Evolutionary conservation across 2,113 vertebrate species (phyloP).

Genomic region (Zootoca vivipara): DNA sequence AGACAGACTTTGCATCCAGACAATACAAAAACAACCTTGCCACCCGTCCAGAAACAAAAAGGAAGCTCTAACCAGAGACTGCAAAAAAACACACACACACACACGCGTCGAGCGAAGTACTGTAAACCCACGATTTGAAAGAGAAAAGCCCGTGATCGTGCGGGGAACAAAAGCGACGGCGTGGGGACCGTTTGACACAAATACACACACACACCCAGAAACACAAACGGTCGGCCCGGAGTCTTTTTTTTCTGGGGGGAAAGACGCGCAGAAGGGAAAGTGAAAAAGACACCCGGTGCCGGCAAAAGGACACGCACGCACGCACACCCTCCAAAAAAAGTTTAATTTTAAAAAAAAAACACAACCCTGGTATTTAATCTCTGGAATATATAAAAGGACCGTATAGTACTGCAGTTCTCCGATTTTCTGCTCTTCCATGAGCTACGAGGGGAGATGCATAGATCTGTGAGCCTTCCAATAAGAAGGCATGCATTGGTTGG

Average conservation of each 20-base stretch:
- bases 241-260: not conserved
- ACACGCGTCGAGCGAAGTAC: too few relatives aligned
- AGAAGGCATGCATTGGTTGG: not conserved
- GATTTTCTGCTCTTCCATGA: not conserved
- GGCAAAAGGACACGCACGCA: not conserved
- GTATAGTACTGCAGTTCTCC: not conserved
- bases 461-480: not conserved
- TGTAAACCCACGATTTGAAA: not conserved
- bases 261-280: too few relatives aligned
- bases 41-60: not conserved
- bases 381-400: not conserved
- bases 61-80: not conserved
- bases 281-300: not conserved
- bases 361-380: not conserved
- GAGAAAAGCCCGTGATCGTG: not conserved
- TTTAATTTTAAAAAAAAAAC: not conserved
- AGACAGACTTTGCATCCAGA: not conserved
- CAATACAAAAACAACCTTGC: not conserved
- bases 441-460: not conserved
- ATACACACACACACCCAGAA: not conserved
- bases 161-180: slow-evolving; percentile 4
- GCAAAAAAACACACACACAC: too few relatives aligned
- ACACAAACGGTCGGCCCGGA: not conserved
- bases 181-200: not conserved
- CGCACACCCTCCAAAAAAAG: not conserved